Percentiles rank a stretch among this genome's conserved stretches.
Conservation (phyloP, 2,888 invertebrate species). For the Acleris cristana region DNA sequence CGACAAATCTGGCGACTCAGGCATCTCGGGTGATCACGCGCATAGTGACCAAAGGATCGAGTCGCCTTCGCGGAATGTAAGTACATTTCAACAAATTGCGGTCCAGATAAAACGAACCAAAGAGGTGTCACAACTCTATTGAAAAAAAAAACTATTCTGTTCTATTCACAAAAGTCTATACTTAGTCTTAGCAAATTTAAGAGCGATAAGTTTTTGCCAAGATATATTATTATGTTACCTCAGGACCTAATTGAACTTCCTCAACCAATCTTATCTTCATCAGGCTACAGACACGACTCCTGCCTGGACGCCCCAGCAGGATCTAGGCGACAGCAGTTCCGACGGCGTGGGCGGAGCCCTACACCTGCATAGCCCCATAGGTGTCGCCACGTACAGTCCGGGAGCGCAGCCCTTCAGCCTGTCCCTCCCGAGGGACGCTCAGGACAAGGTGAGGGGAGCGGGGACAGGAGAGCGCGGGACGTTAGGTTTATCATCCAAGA, state of each 20-base stretch:
- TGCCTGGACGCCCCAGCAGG: constrained; percentile 94
- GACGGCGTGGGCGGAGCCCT: constrained; percentile 64
- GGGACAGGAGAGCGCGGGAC: constrained; percentile 52
- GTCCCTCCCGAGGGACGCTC: constrained; percentile 87
- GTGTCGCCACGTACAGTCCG: constrained; percentile 68
- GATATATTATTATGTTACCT: background rate
- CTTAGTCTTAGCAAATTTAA: too few species aligned
- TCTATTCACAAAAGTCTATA: too few species aligned
- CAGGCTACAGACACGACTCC: constrained; percentile 54
- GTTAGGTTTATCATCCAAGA: constrained; percentile 52
- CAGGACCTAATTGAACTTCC: background rate
- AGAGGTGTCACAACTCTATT: background rate
- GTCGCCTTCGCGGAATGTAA: constrained; percentile 72
- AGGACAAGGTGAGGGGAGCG: constrained; percentile 65
- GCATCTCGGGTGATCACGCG: constrained; percentile 89
- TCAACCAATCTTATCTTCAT: background rate
- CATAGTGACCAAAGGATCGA: constrained; percentile 78
- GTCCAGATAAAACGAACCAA: too few species aligned
- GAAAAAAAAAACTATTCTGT: too few species aligned
- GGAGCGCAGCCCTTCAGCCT: constrained; percentile 88
- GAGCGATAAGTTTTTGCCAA: too few species aligned
- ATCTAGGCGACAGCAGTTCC: constrained; percentile 88
- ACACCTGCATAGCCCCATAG: constrained; percentile 47
- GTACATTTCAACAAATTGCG: constrained; percentile 31
- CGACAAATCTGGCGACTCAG: constrained; percentile 93